These are phyloP conservation scores for Tinea trinotella DNA, from an alignment of 2,888 invertebrate genomes.

Conservation along the genomic window DNA sequence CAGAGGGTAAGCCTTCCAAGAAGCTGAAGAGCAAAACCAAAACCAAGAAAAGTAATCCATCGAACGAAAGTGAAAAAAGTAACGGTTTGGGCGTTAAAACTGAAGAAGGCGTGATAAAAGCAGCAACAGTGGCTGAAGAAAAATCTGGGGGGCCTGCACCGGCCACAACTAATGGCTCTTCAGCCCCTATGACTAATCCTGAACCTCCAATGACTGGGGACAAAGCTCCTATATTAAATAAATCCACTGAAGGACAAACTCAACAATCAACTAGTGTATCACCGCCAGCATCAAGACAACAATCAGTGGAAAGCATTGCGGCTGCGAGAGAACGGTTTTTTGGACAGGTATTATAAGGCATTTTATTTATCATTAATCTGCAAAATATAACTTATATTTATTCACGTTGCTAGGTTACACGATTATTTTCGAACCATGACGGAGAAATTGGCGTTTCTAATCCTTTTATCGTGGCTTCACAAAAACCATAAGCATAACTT, in stretches of 20 bases:
- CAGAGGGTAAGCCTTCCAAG: conserved; percentile 49
- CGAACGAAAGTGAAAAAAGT: background rate
- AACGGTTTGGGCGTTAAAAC: conserved; percentile 50
- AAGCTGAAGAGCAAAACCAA: conserved; percentile 33
- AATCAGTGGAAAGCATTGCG: conserved; percentile 44
- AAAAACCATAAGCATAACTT: too few relatives aligned
- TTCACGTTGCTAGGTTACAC: background rate
- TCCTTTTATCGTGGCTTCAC: conserved; percentile 63
- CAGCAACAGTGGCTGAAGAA: conserved; percentile 54
- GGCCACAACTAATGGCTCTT: conserved; percentile 23
- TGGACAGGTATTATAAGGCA: conserved; percentile 41
- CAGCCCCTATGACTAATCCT: background rate
- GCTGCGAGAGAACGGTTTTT: conserved; percentile 63
- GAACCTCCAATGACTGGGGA: background rate
- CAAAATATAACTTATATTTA: background rate
- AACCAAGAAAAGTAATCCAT: background rate
- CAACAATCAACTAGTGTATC: background rate
- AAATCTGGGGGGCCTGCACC: conserved; percentile 45
- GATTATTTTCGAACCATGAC: background rate
- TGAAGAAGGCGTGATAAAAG: conserved; percentile 45
- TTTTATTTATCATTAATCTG: background rate
- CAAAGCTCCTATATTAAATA: too few relatives aligned
- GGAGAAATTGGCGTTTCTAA: conserved; percentile 31
- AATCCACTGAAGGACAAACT: background rate
- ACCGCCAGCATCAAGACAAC: background rate